phyloP scores from a whole-genome alignment of 37 sponge, comb jelly and placozoan species.

The Beroe ovata region DNA sequence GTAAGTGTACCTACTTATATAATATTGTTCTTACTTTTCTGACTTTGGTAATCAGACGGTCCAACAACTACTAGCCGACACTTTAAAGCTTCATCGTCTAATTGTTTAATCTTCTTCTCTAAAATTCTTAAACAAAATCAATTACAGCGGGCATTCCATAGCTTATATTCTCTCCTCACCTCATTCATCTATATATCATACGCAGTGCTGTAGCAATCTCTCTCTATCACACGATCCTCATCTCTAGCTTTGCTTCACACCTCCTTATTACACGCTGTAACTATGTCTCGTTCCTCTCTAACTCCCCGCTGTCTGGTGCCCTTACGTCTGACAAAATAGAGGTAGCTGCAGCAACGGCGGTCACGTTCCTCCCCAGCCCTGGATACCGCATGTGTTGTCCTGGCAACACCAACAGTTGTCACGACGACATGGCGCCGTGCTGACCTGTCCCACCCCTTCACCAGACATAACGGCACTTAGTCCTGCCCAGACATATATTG shows the following conservation, averaged over 20 bases:
- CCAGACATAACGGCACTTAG: conserved; percentile 49
- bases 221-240: background rate
- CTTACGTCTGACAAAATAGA: background rate
- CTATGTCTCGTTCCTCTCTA: background rate
- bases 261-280: background rate
- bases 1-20: too few relatives aligned
- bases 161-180: background rate
- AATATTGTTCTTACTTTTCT: background rate
- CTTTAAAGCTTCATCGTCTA: background rate
- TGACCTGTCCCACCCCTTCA: conserved; percentile 1
- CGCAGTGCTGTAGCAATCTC: background rate
- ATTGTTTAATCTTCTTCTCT: background rate
- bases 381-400: conserved; percentile 1
- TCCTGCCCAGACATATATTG: conserved; percentile 24
- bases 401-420: background rate
- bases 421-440: background rate
- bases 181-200: background rate
- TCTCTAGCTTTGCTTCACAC: background rate
- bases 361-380: conserved; percentile 26
- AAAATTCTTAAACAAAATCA: background rate
- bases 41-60: background rate
- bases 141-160: background rate
- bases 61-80: background rate
- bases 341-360: background rate
- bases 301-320: background rate